Conservation (phyloP, 1,140 invertebrate species). For the Medauroidea extradentata region DNA sequence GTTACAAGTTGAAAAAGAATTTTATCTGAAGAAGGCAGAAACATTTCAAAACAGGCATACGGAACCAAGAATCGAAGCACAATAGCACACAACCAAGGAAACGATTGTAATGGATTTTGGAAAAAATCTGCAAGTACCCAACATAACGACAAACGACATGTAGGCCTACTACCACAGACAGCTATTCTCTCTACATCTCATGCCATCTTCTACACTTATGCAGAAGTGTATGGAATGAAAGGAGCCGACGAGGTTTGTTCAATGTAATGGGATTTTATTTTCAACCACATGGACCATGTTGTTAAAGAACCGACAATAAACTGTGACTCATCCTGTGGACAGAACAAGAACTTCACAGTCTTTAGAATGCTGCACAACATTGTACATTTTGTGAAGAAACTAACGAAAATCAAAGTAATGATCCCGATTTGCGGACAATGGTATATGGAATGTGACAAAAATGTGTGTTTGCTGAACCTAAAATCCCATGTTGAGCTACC, state of each 20-base stretch:
- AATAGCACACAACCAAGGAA: background rate
- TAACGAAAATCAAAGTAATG: background rate
- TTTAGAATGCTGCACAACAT: background rate
- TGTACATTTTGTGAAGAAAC: background rate
- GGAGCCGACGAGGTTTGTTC: too few species aligned
- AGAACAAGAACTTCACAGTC: background rate
- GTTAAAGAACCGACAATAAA: too few species aligned
- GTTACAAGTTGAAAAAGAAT: too few species aligned
- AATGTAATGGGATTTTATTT: too few species aligned
- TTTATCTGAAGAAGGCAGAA: conserved; percentile 1
- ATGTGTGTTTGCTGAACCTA: conserved; percentile 8
- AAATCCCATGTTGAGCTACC: conserved; percentile 15
- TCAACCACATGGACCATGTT: too few species aligned
- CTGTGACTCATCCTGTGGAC: background rate
- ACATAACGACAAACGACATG: background rate
- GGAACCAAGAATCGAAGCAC: background rate
- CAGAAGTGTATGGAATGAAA: too few species aligned
- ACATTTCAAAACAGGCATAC: background rate
- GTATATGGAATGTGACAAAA: background rate
- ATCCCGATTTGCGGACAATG: background rate
- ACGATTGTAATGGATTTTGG: background rate
- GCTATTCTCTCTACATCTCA: conserved; percentile 2
- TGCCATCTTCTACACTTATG: background rate
- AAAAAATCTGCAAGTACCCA: background rate
- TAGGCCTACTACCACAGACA: background rate